These are phyloP conservation scores for Prostheceraeus crozeri DNA, from an alignment of 2,888 invertebrate species.

Conservation along the genomic window DNA sequence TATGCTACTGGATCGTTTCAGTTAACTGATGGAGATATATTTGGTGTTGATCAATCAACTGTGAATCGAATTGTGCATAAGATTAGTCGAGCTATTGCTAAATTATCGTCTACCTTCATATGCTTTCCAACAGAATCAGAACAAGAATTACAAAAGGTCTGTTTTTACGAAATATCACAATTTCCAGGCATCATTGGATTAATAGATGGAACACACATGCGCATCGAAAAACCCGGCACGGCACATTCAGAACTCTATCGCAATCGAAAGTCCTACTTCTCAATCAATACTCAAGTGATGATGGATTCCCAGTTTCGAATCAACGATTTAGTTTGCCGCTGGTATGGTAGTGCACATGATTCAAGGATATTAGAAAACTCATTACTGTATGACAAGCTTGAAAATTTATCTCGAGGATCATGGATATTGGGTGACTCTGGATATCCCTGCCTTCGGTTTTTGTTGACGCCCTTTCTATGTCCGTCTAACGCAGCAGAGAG, in stretches of 20 bases:
- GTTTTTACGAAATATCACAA: neutral
- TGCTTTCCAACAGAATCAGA: neutral
- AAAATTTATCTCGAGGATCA: too few species aligned
- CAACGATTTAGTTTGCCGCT: constrained; percentile 1
- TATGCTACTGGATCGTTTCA: too few species aligned
- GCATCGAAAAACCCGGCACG: constrained; percentile 10
- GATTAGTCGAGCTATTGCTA: neutral
- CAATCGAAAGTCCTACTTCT: neutral
- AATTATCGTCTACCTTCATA: constrained; percentile 5
- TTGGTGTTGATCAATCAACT: constrained; percentile 12
- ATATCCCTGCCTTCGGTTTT: constrained; percentile 44
- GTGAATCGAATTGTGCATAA: neutral
- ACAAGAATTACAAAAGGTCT: neutral
- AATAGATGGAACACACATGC: constrained; percentile 13
- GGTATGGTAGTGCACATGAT: constrained; percentile 17
- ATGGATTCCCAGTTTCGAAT: too few species aligned
- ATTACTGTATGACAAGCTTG: neutral
- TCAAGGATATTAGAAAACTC: constrained; percentile 13
- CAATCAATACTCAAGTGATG: constrained; percentile 1
- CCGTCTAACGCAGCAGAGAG: constrained; percentile 43
- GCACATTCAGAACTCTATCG: neutral
- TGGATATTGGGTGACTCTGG: constrained; percentile 51
- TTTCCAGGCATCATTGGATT: constrained; percentile 17
- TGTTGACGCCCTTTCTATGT: constrained; percentile 45
- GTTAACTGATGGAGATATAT: constrained; percentile 15